These are phyloP conservation scores for Argynnis bischoffii DNA, from an alignment of 2,888 invertebrate species.

Conservation along the genomic window DNA sequence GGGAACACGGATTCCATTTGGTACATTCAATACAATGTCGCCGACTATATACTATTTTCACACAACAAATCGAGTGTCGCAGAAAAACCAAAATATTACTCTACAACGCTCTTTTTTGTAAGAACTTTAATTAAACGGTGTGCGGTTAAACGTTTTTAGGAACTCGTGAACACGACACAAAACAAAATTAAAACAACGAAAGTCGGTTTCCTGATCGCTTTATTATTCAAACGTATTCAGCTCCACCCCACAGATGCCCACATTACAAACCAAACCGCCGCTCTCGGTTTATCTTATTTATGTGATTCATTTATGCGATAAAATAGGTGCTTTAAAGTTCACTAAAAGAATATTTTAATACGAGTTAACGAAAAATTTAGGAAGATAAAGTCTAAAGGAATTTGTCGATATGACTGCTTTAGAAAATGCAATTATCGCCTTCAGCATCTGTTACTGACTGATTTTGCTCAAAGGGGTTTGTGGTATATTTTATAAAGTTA, in stretches of 20 bases:
- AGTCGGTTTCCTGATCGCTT: conserved; percentile 47
- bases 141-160: conserved; percentile 37
- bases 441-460: conserved; percentile 7
- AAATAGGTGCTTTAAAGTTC: conserved; percentile 31
- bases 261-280: conserved; percentile 42
- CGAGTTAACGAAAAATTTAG: conserved; percentile 10
- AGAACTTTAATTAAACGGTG: conserved; percentile 40
- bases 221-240: conserved; percentile 49
- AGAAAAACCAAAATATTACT: conserved; percentile 28
- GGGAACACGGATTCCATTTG: conserved; percentile 70
- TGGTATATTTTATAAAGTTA: background rate
- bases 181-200: conserved; percentile 45
- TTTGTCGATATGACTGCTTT: conserved; percentile 16
- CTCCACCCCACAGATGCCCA: conserved; percentile 41
- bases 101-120: conserved; percentile 22
- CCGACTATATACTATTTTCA: conserved; percentile 56
- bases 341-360: conserved; percentile 19
- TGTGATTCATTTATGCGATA: conserved; percentile 35
- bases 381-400: conserved; percentile 10
- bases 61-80: conserved; percentile 42
- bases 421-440: conserved; percentile 19
- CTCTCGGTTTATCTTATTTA: conserved; percentile 41
- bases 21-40: conserved; percentile 64
- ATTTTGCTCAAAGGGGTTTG: background rate
- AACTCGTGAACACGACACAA: conserved; percentile 38